Evolutionary conservation across 2,797 vertebrate species (phyloP).

Genomic region (Chelidonichthys spinosus): DNA sequence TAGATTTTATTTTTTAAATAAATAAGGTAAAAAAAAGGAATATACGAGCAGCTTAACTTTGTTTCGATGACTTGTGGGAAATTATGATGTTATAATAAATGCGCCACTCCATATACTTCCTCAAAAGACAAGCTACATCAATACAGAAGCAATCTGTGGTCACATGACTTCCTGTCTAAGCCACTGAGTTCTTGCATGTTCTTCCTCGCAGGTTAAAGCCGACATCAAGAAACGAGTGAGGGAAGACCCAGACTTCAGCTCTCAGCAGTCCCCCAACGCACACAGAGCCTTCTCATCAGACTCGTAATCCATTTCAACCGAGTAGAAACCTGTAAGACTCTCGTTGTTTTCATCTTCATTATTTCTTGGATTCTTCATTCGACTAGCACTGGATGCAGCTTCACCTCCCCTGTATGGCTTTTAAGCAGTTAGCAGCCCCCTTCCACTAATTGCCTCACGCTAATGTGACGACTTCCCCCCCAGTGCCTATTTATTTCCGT

Average conservation of each 20-base stretch:
- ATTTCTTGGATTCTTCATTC: slow-evolving; percentile 32
- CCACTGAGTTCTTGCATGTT: no score
- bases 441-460: slow-evolving; percentile 36
- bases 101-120: no score
- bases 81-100: no score
- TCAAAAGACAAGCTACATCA: no score
- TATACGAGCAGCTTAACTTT: no score
- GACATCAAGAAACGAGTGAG: slow-evolving; percentile 91
- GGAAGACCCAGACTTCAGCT: slow-evolving; percentile 90
- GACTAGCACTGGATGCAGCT: slow-evolving; percentile 20
- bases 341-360: slow-evolving; percentile 8
- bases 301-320: slow-evolving; percentile 72
- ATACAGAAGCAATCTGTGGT: no score
- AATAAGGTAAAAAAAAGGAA: no score
- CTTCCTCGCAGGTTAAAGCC: slow-evolving; percentile 85
- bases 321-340: slow-evolving; percentile 22
- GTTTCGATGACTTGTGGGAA: no score
- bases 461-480: slow-evolving; percentile 53
- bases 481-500: slow-evolving; percentile 77
- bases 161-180: no score
- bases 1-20: no score
- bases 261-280: slow-evolving; percentile 91
- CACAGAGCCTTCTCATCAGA: slow-evolving; percentile 90
- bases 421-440: slow-evolving; percentile 45
- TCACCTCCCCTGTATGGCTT: slow-evolving; percentile 23